phyloP scores from a whole-genome alignment of 2,113 vertebrate species.

The Elanus axillaris region DNA sequence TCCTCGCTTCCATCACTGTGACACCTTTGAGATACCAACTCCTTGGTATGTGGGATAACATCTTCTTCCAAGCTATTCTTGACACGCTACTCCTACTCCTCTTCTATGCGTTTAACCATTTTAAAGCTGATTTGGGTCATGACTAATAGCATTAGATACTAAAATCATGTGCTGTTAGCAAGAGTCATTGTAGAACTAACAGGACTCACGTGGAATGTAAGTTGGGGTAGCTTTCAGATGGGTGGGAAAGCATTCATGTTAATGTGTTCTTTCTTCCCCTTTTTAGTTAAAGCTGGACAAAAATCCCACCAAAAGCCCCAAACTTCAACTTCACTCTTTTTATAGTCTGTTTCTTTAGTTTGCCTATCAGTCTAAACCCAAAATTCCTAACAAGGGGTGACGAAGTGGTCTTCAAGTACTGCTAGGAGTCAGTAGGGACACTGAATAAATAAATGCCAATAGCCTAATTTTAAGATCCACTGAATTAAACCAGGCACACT shows the following conservation, averaged over 20 bases:
- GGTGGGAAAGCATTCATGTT: background rate
- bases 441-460: background rate
- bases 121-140: constrained; percentile 57
- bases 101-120: constrained; percentile 63
- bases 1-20: constrained; percentile 41
- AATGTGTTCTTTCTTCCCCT: background rate
- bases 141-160: constrained; percentile 55
- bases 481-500: background rate
- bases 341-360: background rate
- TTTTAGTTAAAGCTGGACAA: background rate
- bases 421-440: background rate
- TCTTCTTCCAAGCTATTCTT: constrained; percentile 63
- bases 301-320: background rate
- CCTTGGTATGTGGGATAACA: constrained; percentile 52
- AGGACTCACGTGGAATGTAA: background rate
- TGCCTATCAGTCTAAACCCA: background rate
- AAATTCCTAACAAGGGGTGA: background rate
- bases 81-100: constrained; percentile 50
- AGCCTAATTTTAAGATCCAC: background rate
- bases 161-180: constrained; percentile 29
- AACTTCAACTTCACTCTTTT: background rate
- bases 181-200: background rate
- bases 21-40: constrained; percentile 56
- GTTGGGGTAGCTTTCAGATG: background rate
- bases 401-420: background rate